Evolutionary conservation across 2,888 invertebrate species (phyloP).

Genomic region (Xestia c-nigrum): DNA sequence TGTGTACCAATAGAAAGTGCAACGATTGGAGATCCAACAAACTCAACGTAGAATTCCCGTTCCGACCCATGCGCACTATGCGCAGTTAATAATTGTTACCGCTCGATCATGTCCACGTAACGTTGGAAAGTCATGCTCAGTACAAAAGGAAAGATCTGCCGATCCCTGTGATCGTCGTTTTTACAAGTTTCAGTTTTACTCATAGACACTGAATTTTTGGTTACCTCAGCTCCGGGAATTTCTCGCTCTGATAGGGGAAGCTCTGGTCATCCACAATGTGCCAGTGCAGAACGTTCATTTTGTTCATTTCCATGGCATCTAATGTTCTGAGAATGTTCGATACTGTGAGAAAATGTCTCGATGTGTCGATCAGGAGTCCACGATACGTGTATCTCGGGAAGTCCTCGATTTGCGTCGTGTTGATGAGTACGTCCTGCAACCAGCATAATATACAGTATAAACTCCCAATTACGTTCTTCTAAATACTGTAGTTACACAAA

Average conservation of each 20-base stretch:
- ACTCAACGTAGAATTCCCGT: background rate
- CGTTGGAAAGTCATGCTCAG: background rate
- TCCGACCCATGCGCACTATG: background rate
- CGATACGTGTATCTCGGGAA: slow-evolving; percentile 95
- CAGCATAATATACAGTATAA: slow-evolving; percentile 7
- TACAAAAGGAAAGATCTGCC: background rate
- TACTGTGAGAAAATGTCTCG: slow-evolving; percentile 95
- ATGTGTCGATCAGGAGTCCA: slow-evolving; percentile 96
- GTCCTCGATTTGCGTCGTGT: slow-evolving; percentile 93
- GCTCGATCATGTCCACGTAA: background rate
- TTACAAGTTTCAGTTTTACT: background rate
- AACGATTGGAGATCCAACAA: background rate
- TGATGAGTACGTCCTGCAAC: slow-evolving; percentile 91
- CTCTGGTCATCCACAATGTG: slow-evolving; percentile 98
- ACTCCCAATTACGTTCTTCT: background rate
- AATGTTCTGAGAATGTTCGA: slow-evolving; percentile 92
- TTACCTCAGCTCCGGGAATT: slow-evolving; percentile 94
- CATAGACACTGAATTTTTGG: background rate
- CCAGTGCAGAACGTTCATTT: slow-evolving; percentile 98
- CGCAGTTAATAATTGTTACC: background rate
- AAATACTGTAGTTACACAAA: background rate
- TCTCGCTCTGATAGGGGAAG: slow-evolving; percentile 96
- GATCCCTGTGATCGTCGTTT: too few species aligned
- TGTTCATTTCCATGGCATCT: slow-evolving; percentile 97
- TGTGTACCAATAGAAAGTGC: background rate